Percentiles rank a stretch among this genome's conserved stretches.
Evolutionary conservation across 2,113 vertebrate genomes (phyloP).

Genomic region (Beaufortia kweichowensis): DNA sequence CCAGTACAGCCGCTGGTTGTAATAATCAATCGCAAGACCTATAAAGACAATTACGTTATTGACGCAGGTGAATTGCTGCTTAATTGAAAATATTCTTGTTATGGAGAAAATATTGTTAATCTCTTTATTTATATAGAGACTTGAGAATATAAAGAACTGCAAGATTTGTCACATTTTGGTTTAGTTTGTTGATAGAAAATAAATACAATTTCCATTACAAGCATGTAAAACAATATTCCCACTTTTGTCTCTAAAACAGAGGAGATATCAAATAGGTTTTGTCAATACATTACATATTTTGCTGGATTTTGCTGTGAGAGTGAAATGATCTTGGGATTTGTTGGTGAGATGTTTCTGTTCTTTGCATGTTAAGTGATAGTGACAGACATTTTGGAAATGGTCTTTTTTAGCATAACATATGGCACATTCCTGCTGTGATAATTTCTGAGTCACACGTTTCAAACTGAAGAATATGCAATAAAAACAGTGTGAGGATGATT

Average conservation of each 20-base stretch:
- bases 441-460: background rate
- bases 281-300: background rate
- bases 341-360: background rate
- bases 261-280: background rate
- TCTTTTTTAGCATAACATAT: background rate
- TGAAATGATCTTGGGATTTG: background rate
- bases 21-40: constrained; percentile 85
- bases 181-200: background rate
- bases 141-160: no score
- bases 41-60: constrained; percentile 40
- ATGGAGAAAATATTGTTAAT: background rate
- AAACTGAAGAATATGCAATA: background rate
- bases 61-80: no score
- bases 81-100: background rate
- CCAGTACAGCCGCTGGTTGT: constrained; percentile 85
- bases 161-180: background rate
- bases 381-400: background rate
- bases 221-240: background rate
- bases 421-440: background rate
- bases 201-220: background rate
- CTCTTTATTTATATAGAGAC: no score
- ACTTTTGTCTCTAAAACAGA: background rate
- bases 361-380: background rate
- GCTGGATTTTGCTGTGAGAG: background rate
- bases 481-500: background rate